A percentile compares a stretch with the other conserved stretches of the same genome.
These are phyloP conservation scores for Selenia dentaria DNA, from an alignment of 2,888 invertebrate genomes.

Conservation along the genomic window DNA sequence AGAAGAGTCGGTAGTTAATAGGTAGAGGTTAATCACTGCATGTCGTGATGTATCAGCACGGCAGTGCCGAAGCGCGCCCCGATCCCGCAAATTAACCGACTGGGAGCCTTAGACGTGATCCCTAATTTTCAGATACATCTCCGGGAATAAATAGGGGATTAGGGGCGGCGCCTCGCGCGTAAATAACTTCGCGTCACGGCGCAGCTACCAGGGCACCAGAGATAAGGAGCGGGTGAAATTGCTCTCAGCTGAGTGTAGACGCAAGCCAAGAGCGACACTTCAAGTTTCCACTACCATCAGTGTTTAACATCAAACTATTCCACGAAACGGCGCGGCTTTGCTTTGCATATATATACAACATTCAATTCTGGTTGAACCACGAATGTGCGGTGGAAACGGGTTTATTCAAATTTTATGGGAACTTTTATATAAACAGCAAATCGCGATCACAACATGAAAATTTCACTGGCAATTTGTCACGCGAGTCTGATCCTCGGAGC, in stretches of 20 bases:
- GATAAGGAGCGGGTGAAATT: conserved; percentile 75
- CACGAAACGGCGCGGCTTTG: conserved; percentile 22
- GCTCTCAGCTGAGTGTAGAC: conserved; percentile 53
- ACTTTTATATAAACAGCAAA: conserved; percentile 36
- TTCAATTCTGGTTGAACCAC: conserved; percentile 36
- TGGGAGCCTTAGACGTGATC: conserved; percentile 67
- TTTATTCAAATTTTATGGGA: conserved; percentile 38
- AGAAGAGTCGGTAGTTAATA: conserved; percentile 15
- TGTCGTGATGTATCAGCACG: conserved; percentile 52
- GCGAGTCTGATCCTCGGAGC: conserved; percentile 22
- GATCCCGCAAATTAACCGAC: conserved; percentile 74
- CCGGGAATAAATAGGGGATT: conserved; percentile 83
- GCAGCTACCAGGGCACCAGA: conserved; percentile 57
- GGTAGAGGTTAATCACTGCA: conserved; percentile 38
- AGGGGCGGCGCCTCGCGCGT: conserved; percentile 75
- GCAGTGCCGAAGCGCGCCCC: conserved; percentile 40
- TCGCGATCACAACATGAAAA: conserved; percentile 34
- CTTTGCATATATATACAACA: conserved; percentile 34
- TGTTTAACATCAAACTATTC: conserved; percentile 30
- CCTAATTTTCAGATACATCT: conserved; percentile 85
- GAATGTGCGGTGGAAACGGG: conserved; percentile 31
- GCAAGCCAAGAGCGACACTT: conserved; percentile 25
- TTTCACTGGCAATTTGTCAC: conserved; percentile 32
- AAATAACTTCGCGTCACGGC: conserved; percentile 79
- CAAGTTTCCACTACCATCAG: conserved; percentile 26